phyloP scores from a whole-genome alignment of 2,113 vertebrate genomes.

The Elephas maximus region DNA sequence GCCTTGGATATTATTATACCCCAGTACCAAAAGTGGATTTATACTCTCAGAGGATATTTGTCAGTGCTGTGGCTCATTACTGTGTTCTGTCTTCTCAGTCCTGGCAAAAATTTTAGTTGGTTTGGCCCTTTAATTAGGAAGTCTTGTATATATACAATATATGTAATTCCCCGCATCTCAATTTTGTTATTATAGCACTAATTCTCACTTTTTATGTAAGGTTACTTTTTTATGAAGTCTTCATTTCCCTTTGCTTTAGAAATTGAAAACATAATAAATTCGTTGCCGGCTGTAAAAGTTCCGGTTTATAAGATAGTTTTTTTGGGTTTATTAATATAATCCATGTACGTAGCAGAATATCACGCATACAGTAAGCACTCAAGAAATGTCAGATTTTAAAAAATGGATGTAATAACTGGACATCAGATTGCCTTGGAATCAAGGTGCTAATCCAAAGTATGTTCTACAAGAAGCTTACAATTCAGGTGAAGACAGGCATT shows the following conservation, averaged over 20 bases:
- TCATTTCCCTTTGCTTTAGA: slow-evolving; percentile 60
- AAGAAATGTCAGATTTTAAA: slow-evolving; percentile 42
- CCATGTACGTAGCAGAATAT: neutral
- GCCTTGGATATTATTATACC: slow-evolving; percentile 66
- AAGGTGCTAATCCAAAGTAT: slow-evolving; percentile 43
- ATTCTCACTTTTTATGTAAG: slow-evolving; percentile 31
- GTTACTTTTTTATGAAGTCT: neutral
- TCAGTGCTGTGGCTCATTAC: neutral
- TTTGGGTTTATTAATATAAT: neutral
- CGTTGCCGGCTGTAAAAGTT: neutral
- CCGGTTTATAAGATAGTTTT: slow-evolving; percentile 49
- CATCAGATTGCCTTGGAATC: slow-evolving; percentile 60
- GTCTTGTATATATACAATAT: neutral
- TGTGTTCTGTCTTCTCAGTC: slow-evolving; percentile 38
- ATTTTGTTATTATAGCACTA: slow-evolving; percentile 50
- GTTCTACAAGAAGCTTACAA: slow-evolving; percentile 2
- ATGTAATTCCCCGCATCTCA: neutral
- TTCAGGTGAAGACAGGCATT: slow-evolving; percentile 58
- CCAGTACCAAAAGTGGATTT: neutral
- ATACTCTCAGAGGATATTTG: slow-evolving; percentile 50
- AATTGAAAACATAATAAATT: slow-evolving; percentile 11
- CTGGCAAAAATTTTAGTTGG: slow-evolving; percentile 39
- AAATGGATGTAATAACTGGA: neutral
- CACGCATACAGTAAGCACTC: slow-evolving; percentile 5
- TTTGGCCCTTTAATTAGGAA: slow-evolving; percentile 37